Percentiles rank a stretch among this genome's conserved stretches.
These are phyloP conservation scores for Leucania comma DNA, from an alignment of 2,888 invertebrate species.

Conservation along the genomic window DNA sequence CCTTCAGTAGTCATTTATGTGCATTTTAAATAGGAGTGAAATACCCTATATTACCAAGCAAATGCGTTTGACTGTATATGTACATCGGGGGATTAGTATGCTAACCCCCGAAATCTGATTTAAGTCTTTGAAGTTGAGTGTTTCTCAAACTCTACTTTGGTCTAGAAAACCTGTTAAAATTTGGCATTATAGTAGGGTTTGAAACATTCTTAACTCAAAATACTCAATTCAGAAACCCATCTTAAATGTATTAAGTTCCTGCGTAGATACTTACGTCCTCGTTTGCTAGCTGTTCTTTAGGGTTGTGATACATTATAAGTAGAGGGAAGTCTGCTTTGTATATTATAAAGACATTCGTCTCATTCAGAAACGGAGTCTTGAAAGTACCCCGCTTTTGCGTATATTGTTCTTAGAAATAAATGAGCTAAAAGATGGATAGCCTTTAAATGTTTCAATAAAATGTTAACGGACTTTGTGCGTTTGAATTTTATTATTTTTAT, in stretches of 20 bases:
- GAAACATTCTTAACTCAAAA: too few relatives aligned
- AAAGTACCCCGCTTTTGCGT: constrained; percentile 31
- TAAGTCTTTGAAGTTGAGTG: too few relatives aligned
- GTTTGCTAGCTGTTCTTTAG: constrained; percentile 34
- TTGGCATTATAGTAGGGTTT: too few relatives aligned
- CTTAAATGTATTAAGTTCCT: neutral
- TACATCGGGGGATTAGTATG: too few relatives aligned
- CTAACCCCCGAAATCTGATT: too few relatives aligned
- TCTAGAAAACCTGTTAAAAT: too few relatives aligned
- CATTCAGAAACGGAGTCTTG: constrained; percentile 39
- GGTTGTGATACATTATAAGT: constrained; percentile 27
- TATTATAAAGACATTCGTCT: constrained; percentile 38
- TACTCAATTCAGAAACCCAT: too few relatives aligned
- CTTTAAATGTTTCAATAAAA: constrained; percentile 54
- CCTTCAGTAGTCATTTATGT: neutral
- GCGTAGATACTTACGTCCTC: constrained; percentile 2
- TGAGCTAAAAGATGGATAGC: constrained; percentile 44
- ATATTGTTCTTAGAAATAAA: constrained; percentile 49
- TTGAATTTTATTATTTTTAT: constrained; percentile 43
- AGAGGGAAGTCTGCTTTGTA: constrained; percentile 27
- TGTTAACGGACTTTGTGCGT: constrained; percentile 49
- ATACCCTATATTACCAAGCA: neutral
- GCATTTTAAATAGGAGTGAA: neutral
- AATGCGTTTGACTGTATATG: constrained; percentile 15
- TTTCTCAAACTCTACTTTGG: too few relatives aligned